Base-by-base conservation (phyloP, 1,140 invertebrate genomes). In the Tetragnatha versicolor region DNA sequence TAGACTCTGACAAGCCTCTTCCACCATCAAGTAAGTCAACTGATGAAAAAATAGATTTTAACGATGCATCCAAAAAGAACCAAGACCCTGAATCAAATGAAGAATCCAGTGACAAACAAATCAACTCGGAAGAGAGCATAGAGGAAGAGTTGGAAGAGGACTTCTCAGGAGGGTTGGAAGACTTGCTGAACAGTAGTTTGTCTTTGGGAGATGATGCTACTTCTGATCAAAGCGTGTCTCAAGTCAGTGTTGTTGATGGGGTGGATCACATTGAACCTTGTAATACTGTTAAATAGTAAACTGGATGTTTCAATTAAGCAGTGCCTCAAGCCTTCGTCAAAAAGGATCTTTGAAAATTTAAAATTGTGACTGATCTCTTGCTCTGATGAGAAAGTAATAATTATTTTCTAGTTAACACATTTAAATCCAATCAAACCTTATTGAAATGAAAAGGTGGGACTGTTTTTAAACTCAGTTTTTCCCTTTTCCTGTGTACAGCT, bases 101-200 rank as follows among this genome's bases (percentile, higher is more conserved):
- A 47, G 76, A 79, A 20, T 39, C 37, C 6, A 68, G 49, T 69
- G 76, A 69, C 0, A 37, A 10, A 14, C 42, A 79, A n/a, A n/a
- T 58, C 2, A 80, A 47, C 58, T 75, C 79, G 22, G 79, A 80
- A 60, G 68, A 66, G 29, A 80, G 79, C 49, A 68, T 80, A 22
- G 77, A 79, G 29, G 79, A 80, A 49, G 69, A 80, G 12, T n/a
- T 80, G 12, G 79, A 80, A 49, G 79, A 65, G 12, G 70, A 80
- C n/a, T 55, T 75, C 20, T 80, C 79, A 20, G 65, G 37, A 14
- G 77, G 66, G 39, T 22, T 70, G 12, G 79, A 80, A n/a, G 79
- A 80, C 49, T 51, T 80, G 20, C 47, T 80, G 14, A 79, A 79
- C 45, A 80, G 69, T 49, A 80, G 79, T 42, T 58, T 80, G 12